These are phyloP conservation scores for Delichon dasypus DNA, from an alignment of 2,797 vertebrate genomes.

Conservation along the genomic window DNA sequence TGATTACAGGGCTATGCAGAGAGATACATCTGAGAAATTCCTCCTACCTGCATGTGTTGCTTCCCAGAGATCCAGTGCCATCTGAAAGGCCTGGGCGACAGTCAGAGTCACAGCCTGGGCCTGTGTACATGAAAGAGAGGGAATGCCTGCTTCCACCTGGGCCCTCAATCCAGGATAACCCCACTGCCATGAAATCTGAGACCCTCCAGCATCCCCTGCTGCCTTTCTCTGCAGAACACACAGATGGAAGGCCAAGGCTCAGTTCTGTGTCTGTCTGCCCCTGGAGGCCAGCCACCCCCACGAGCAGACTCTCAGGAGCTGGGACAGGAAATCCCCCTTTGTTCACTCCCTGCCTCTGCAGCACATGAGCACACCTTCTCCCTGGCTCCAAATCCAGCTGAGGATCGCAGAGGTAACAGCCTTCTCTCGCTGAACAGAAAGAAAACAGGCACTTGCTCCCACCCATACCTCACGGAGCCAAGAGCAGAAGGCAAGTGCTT, in stretches of 20 bases:
- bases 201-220: not conserved
- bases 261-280: not conserved
- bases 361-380: not conserved
- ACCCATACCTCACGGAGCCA: not conserved
- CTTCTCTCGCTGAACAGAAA: not conserved
- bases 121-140: conserved; percentile 57
- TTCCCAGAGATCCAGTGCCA: conserved; percentile 92
- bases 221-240: not conserved
- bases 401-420: not conserved
- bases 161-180: not conserved
- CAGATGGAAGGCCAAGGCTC: not conserved
- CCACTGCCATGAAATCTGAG: not conserved
- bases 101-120: conserved; percentile 92
- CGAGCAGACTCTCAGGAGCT: not conserved
- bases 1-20: not conserved
- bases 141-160: not conserved
- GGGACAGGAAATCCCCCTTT: not conserved
- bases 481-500: conserved; percentile 60
- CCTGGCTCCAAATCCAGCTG: not conserved
- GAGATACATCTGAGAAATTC: not conserved
- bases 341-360: not conserved
- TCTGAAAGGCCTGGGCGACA: conserved; percentile 92
- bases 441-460: not conserved
- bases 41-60: conserved; percentile 86
- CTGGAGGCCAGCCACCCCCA: not conserved